A percentile compares a stretch with the other conserved stretches of the same genome.
phyloP scores from a whole-genome alignment of 92 coral and sea anemone species.

The Epizoanthus scotinus region DNA sequence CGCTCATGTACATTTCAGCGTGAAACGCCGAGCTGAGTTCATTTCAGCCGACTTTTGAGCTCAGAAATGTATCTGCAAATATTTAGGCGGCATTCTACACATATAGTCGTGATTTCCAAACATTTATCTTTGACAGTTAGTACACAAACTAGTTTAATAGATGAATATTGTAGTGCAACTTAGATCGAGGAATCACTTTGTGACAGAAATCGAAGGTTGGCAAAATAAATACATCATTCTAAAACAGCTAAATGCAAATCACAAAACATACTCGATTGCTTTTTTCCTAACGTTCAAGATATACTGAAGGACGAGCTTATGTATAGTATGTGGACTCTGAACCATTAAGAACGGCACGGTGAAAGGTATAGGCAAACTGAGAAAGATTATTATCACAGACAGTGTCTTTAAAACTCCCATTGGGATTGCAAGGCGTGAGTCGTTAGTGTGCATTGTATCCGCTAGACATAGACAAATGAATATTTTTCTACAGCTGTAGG shows the following conservation, averaged over 20 bases:
- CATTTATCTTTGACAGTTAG: neutral
- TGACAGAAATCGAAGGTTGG: no score
- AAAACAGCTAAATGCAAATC: no score
- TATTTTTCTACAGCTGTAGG: neutral
- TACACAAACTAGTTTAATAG: neutral
- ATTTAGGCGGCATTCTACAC: neutral
- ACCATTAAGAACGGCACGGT: neutral
- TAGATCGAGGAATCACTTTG: neutral
- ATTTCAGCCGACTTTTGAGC: no score
- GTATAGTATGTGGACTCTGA: no score
- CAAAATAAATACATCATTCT: no score
- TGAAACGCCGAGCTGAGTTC: no score
- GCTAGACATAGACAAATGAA: neutral
- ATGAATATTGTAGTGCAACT: neutral
- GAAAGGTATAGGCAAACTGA: conserved; percentile 6
- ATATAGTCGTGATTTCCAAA: conserved; percentile 17
- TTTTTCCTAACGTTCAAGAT: neutral
- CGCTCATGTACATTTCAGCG: conserved; percentile 5
- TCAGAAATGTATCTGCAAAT: neutral
- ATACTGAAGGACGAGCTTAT: neutral
- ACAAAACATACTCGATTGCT: no score
- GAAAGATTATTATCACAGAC: conserved; percentile 1
- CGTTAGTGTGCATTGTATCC: neutral
- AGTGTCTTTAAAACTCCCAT: conserved; percentile 8
- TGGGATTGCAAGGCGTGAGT: conserved; percentile 15